Evolutionary conservation across 2,113 vertebrate species (phyloP), one percentile per base, ranked within the genome.

Genomic region (Crotophaga sulcirostris): DNA sequence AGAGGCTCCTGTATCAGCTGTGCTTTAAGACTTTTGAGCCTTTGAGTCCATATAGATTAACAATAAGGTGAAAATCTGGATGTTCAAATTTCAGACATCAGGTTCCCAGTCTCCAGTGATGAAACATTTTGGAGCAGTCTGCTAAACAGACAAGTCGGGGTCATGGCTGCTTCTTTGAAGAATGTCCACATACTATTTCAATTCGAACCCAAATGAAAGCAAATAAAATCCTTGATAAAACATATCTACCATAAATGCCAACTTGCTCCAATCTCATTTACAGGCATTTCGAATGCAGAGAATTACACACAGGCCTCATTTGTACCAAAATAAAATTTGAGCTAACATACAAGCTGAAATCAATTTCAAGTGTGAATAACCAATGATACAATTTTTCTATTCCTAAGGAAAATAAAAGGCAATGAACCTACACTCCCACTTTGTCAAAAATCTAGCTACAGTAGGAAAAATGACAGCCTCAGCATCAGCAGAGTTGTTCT

Each of bases 241-340:
- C 24, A 1, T 33, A 70, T 36, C 51, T 69, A 66, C 21, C 15
- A 7, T 56, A 74, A 82, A 56, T 78, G 67, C 11, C 59, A 90
- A 64, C 51, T 73, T 73, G 75, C 49, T 96, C 83, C 62, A 66
- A 90, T 95, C 97, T 96, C 63, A 91, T 93, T 96, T 77, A 95
- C 78, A 95, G 86, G 86, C 77, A 94, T 95, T 97, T 94, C 96
- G 78, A 93, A 94, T 66, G 69, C 59, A 96, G 86, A 96, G 91
- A 95, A 95, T 96, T 93, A 95, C 84, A 97, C 77, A 59, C 24
- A 45, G 36, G 90, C 82, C 78, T 96, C 95, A 96, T 66, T 76
- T 55, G 74, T 82, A 87, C 78, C 76, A 73, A 97, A 94, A 94
- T 89, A 81, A 87, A 96, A 94, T 66, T 89, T 85, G 59, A 97